phyloP scores from a whole-genome alignment of 2,888 invertebrate species.

The Chaetoderma sp. region DNA sequence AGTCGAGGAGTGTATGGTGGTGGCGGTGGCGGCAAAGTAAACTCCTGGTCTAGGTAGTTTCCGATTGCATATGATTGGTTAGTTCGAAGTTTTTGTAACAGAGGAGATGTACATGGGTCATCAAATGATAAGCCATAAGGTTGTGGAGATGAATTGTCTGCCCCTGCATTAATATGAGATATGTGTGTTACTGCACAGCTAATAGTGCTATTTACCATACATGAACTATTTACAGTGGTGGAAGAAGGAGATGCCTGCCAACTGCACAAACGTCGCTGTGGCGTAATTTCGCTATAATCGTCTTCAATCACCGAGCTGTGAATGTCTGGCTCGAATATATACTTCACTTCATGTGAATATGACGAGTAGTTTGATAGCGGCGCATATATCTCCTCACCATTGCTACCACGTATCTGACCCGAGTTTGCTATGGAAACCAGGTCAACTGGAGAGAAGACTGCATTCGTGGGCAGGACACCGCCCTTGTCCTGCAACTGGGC shows the following conservation, averaged over 20 bases:
- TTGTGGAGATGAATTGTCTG: background rate
- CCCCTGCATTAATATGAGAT: no score
- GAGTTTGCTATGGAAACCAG: no score
- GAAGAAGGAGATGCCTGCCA: background rate
- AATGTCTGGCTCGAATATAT: constrained; percentile 39
- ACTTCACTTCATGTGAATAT: constrained; percentile 54
- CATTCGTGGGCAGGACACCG: no score
- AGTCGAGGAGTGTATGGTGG: constrained; percentile 26
- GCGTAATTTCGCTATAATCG: constrained; percentile 37
- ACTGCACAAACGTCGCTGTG: background rate
- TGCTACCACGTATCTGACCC: no score
- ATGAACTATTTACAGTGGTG: no score
- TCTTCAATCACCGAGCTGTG: constrained; percentile 31
- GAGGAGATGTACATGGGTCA: background rate
- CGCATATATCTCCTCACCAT: constrained; percentile 40
- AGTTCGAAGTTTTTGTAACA: no score
- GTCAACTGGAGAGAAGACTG: no score
- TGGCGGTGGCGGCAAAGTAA: background rate
- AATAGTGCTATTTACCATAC: no score
- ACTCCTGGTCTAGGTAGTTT: background rate
- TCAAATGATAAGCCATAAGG: background rate
- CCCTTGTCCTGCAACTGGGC: no score
- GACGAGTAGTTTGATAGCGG: constrained; percentile 54
- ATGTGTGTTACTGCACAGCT: no score
- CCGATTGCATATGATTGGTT: no score